Base-by-base conservation (phyloP, 2,888 invertebrate species). In the Gonocerus acuteangulatus region DNA sequence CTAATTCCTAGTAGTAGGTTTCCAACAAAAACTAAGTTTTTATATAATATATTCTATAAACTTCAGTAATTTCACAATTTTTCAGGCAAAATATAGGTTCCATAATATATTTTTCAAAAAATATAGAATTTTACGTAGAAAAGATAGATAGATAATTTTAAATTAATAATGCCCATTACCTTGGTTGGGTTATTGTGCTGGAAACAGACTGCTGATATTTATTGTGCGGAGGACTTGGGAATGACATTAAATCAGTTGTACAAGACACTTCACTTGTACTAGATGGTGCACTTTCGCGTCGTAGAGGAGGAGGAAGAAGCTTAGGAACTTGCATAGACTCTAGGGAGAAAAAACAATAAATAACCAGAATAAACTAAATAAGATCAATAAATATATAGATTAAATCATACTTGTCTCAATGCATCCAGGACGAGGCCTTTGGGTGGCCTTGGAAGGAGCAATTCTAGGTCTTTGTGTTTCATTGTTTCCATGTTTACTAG, bases 181-280 rank as follows among this genome's bases (percentile, higher is more conserved):
- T n/a, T n/a, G n/a, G n/a, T n/a, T n/a, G n/a, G n/a, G n/a, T n/a
- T n/a, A n/a, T n/a, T n/a, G n/a, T n/a, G n/a, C n/a, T n/a, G n/a
- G n/a, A n/a, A 9, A 27, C 27, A 6, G 27, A 9, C 9, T 39
- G 39, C n/a, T 39, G 13, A 13, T 39, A 11, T n/a, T 13, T 39
- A 39, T 13, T 39, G 15, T 39, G 15, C 4, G 39, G 39, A 4
- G 39, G 15, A 39, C 39, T 39, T 39, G 39, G 74, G 71, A 87
- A 87, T 13, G 85, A 86, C 69, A 87, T 87, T 65, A 87, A 75
- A 75, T 87, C 62, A 34, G 67, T 61, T 2, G 56, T 42, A 34
- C 54, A 54, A 23, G 65, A 60, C 21, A 60, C 47, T 9, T 54
- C 21, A 15, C 18, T 52, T 27, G 65, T 62, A 60, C 60, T 63